Percentiles rank a stretch among this genome's conserved stretches.
Evolutionary conservation across 2,797 vertebrate genomes (phyloP).

Genomic region (Dicrostonyx torquatus): DNA sequence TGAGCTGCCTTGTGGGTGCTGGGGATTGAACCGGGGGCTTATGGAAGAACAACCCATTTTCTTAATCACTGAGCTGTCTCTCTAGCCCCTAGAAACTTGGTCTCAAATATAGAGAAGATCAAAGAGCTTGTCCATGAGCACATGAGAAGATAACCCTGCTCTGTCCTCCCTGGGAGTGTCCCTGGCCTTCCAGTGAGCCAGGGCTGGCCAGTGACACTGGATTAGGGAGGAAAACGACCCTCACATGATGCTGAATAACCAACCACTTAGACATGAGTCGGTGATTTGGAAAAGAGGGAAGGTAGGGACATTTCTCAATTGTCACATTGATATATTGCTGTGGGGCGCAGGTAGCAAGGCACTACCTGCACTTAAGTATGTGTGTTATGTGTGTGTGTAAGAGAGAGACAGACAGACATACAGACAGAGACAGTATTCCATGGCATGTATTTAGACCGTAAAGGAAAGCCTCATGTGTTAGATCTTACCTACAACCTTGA

Average conservation of each 20-base stretch:
- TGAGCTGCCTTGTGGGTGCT: too few relatives aligned
- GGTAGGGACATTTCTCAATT: background rate
- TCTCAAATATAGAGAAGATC: background rate
- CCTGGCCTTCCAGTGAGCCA: background rate
- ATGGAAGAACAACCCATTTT: too few relatives aligned
- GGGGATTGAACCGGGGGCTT: too few relatives aligned
- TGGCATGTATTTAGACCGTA: background rate
- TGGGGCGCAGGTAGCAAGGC: background rate
- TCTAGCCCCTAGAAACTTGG: background rate
- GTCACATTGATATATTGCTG: background rate
- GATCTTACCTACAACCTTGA: background rate
- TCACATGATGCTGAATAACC: background rate
- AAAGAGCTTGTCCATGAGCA: background rate
- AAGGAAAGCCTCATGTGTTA: background rate
- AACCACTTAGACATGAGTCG: background rate
- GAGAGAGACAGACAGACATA: background rate
- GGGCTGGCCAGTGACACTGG: background rate
- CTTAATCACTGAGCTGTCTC: too few relatives aligned
- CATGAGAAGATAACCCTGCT: background rate
- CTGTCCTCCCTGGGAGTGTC: background rate
- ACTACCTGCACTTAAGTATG: background rate
- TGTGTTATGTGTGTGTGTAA: background rate
- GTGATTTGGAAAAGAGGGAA: constrained; percentile 17
- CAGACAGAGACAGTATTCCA: background rate
- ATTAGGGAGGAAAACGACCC: background rate